A percentile compares a stretch with the other conserved stretches of the same genome.
phyloP scores from a whole-genome alignment of 2,113 vertebrate species.

The Rutilus rutilus region DNA sequence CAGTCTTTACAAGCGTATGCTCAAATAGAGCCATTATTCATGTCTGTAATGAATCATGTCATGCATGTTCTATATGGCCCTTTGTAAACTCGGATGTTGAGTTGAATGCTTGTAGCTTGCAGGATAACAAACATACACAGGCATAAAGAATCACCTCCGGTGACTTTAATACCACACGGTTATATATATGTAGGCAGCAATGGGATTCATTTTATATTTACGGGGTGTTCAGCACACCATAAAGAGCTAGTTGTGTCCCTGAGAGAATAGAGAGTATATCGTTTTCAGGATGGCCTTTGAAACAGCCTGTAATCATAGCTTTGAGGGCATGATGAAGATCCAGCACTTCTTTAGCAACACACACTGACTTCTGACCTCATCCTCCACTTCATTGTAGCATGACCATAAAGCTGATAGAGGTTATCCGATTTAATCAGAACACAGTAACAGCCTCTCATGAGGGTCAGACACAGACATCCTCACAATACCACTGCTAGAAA shows the following conservation, averaged over 20 bases:
- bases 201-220: conserved; percentile 24
- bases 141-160: background rate
- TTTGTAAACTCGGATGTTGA: conserved; percentile 24
- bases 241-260: background rate
- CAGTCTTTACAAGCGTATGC: conserved; percentile 38
- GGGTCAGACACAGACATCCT: background rate
- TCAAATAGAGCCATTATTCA: conserved; percentile 46
- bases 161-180: background rate
- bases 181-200: background rate
- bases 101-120: background rate
- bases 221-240: background rate
- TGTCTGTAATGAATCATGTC: background rate
- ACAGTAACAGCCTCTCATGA: conserved; percentile 6
- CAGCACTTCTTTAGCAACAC: conserved; percentile 18
- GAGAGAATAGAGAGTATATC: background rate
- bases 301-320: conserved; percentile 16
- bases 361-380: conserved; percentile 21
- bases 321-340: conserved; percentile 21
- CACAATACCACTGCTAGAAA: background rate
- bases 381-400: conserved; percentile 22
- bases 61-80: background rate
- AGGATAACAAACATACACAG: background rate
- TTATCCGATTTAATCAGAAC: conserved; percentile 33
- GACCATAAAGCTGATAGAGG: conserved; percentile 30
- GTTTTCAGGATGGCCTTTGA: background rate